These are phyloP conservation scores for Setophaga kirtlandii DNA, from an alignment of 2,113 vertebrate species.

Conservation along the genomic window DNA sequence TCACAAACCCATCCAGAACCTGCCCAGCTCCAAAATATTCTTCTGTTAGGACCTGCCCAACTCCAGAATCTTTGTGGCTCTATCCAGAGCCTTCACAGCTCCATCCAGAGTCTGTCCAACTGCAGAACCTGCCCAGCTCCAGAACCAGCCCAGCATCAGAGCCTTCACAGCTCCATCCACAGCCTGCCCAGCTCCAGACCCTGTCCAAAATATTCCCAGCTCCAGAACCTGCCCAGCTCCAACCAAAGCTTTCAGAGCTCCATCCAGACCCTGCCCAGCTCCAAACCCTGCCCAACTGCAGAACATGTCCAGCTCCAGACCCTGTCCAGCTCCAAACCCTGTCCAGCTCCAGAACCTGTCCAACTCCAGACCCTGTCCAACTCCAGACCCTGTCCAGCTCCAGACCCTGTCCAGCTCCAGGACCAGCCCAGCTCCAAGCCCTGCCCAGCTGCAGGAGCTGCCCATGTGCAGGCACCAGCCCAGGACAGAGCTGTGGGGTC, in stretches of 20 bases:
- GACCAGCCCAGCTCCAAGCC: no score
- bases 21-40: background rate
- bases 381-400: background rate
- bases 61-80: background rate
- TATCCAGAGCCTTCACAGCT: background rate
- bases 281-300: no score
- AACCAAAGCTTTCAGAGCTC: background rate
- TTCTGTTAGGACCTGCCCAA: background rate
- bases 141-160: background rate
- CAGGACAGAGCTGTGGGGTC: background rate
- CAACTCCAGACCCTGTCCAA: accelerated
- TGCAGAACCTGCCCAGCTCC: background rate
- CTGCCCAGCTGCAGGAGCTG: background rate
- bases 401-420: background rate
- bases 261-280: background rate
- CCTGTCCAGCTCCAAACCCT: background rate
- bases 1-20: background rate
- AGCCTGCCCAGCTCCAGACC: accelerated
- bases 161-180: background rate
- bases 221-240: background rate
- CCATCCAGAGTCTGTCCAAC: background rate
- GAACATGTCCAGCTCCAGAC: no score
- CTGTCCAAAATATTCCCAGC: background rate
- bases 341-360: no score
- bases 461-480: background rate